These are phyloP conservation scores for Falco naumanni DNA, from an alignment of 2,797 vertebrate genomes.

Conservation along the genomic window DNA sequence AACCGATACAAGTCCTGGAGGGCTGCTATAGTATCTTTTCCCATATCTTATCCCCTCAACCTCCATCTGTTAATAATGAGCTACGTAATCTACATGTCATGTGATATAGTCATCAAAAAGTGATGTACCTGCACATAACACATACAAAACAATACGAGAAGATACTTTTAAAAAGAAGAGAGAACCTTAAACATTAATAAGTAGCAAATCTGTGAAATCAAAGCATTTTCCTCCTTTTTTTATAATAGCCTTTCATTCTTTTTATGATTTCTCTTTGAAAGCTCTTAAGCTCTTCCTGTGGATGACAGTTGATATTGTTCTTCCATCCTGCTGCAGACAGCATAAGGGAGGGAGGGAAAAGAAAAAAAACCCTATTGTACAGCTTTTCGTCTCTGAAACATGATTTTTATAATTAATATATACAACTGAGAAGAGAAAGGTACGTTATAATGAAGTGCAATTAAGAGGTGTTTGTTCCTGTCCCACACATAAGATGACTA, in stretches of 20 bases:
- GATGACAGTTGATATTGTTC: slow-evolving; percentile 87
- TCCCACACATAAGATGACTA: slow-evolving; percentile 81
- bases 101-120: slow-evolving; percentile 77
- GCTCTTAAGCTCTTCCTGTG: slow-evolving; percentile 81
- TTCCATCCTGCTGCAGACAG: slow-evolving; percentile 82
- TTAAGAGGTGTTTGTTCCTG: slow-evolving; percentile 87
- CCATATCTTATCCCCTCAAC: background rate
- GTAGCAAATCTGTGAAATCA: slow-evolving; percentile 80
- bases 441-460: slow-evolving; percentile 87
- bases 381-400: slow-evolving; percentile 77
- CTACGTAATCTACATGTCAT: slow-evolving; percentile 54
- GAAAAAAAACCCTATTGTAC: slow-evolving; percentile 75
- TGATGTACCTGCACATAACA: slow-evolving; percentile 68
- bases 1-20: background rate
- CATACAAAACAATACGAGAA: slow-evolving; percentile 75
- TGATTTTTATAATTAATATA: slow-evolving; percentile 89
- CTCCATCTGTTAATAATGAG: slow-evolving; percentile 16
- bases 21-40: background rate
- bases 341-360: slow-evolving; percentile 72
- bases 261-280: slow-evolving; percentile 87
- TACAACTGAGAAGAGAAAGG: slow-evolving; percentile 84
- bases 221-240: slow-evolving; percentile 79
- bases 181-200: slow-evolving; percentile 84
- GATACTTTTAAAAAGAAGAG: slow-evolving; percentile 75
- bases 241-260: slow-evolving; percentile 86